Evolutionary conservation across 2,888 invertebrate species (phyloP).

Genomic region (Taphrorychus bicolor): DNA sequence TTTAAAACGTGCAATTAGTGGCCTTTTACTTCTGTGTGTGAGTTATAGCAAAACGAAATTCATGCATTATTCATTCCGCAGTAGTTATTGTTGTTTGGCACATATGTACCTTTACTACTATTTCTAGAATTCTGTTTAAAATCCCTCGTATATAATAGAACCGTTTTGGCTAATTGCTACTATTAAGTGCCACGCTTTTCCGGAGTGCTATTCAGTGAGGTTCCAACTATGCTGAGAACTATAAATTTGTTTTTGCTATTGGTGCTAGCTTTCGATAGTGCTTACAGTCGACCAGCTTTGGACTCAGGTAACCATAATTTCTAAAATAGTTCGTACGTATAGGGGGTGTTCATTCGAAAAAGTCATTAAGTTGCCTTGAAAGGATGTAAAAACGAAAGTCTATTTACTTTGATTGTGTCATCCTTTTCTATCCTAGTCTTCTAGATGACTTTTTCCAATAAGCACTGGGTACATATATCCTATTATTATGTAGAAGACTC

Average conservation of each 20-base stretch:
- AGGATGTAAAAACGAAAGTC: too few species aligned
- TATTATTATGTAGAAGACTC: background rate
- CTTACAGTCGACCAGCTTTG: background rate
- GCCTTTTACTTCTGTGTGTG: background rate
- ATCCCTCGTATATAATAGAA: background rate
- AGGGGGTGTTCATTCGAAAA: too few species aligned
- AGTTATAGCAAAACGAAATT: background rate
- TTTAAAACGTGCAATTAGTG: background rate
- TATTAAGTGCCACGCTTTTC: background rate
- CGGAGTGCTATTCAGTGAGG: background rate
- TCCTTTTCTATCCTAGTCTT: too few species aligned
- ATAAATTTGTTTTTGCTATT: background rate
- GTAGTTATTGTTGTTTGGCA: background rate
- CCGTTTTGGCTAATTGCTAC: background rate
- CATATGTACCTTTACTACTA: background rate
- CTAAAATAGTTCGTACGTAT: too few species aligned
- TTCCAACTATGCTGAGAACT: background rate
- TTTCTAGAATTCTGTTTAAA: background rate
- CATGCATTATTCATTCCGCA: background rate
- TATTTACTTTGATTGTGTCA: too few species aligned
- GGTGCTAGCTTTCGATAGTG: background rate
- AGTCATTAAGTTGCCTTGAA: too few species aligned
- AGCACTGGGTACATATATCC: background rate
- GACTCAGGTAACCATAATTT: background rate
- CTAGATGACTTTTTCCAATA: too few species aligned